Evolutionary conservation across 2,797 vertebrate species (phyloP).

Genomic region (Chloroceryle amazona): DNA sequence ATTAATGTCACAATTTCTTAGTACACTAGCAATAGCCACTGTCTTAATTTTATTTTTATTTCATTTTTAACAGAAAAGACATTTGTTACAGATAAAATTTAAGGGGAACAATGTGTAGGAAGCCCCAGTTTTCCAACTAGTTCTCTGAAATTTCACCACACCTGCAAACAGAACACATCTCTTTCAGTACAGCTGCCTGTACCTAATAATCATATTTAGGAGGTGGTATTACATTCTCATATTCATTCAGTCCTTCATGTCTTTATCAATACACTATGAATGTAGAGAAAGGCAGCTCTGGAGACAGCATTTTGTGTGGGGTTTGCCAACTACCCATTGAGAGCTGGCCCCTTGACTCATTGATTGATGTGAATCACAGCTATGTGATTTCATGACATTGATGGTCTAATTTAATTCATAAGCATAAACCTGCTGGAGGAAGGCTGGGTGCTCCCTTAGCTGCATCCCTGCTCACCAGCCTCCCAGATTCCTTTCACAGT

Average conservation of each 20-base stretch:
- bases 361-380: neutral
- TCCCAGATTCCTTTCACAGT: neutral
- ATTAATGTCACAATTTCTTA: neutral
- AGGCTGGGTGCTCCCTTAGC: neutral
- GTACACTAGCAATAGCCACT: neutral
- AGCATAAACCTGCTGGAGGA: neutral
- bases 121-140: neutral
- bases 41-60: neutral
- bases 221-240: neutral
- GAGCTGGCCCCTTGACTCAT: neutral
- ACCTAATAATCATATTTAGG: neutral
- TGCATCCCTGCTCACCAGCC: neutral
- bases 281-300: neutral
- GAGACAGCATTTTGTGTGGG: accelerated
- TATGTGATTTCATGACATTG: neutral
- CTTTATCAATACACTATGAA: neutral
- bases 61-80: neutral
- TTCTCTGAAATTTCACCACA: neutral
- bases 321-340: neutral
- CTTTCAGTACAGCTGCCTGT: neutral
- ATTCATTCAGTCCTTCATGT: accelerated
- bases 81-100: neutral
- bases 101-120: neutral
- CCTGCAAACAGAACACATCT: neutral
- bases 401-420: neutral